These are phyloP conservation scores for Sebastes miniatus DNA, from an alignment of 2,797 vertebrate genomes.

Conservation along the genomic window DNA sequence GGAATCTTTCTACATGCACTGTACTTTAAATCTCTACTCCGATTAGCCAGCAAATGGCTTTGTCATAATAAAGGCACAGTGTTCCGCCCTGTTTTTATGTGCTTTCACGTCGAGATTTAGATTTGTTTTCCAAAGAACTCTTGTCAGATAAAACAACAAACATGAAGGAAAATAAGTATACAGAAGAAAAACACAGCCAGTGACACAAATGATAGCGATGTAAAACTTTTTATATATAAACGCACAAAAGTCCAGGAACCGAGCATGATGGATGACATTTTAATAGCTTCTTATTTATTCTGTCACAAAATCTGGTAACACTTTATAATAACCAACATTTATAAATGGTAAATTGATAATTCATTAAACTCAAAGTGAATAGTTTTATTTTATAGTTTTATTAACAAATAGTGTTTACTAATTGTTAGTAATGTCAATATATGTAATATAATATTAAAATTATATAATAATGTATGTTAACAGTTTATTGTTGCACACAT, in stretches of 20 bases:
- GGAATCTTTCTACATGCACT: background rate
- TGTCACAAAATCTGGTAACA: background rate
- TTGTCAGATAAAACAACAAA: background rate
- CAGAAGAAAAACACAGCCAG: background rate
- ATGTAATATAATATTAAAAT: too few relatives aligned
- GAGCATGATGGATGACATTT: background rate
- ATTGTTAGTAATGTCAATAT: too few relatives aligned
- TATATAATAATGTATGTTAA: too few relatives aligned
- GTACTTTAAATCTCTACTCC: constrained; percentile 1
- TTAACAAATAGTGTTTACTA: too few relatives aligned
- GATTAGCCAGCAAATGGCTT: constrained; percentile 10
- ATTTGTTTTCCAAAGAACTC: background rate
- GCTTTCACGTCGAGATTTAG: background rate
- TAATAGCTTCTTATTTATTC: too few relatives aligned
- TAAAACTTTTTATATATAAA: background rate
- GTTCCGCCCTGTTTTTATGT: background rate
- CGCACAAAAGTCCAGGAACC: background rate
- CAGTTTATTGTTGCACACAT: too few relatives aligned
- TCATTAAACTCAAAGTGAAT: too few relatives aligned
- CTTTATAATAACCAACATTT: too few relatives aligned
- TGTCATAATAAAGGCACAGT: background rate
- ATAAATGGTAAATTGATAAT: too few relatives aligned
- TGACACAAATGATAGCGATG: background rate
- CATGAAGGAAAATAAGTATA: background rate
- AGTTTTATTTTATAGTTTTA: too few relatives aligned